phyloP scores from a whole-genome alignment of 2,113 vertebrate species.

The Grantiella picta region DNA sequence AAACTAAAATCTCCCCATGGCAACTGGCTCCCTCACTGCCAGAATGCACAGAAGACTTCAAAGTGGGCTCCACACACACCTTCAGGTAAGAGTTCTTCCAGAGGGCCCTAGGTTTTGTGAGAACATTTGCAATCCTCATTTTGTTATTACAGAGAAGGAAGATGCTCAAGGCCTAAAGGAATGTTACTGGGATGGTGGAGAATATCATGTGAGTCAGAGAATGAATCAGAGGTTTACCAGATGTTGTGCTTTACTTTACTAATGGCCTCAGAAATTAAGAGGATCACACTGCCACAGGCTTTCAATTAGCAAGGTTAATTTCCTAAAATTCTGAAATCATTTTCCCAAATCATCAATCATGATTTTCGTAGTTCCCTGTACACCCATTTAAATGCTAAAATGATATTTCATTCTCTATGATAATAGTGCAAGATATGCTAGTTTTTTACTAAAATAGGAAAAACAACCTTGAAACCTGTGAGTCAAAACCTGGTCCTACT shows the following conservation, averaged over 20 bases:
- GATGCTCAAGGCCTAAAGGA: not conserved
- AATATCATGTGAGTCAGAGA: not conserved
- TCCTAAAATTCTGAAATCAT: not conserved
- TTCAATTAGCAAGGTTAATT: not conserved
- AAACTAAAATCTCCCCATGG: not conserved
- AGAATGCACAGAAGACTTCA: not conserved
- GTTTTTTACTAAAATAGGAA: not conserved
- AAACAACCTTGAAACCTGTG: not conserved
- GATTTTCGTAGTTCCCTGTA: not conserved
- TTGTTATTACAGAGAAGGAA: not conserved
- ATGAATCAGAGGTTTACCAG: not conserved
- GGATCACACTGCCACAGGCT: not conserved
- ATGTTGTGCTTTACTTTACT: not conserved
- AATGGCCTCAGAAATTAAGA: not conserved
- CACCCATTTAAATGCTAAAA: not conserved
- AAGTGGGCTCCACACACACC: not conserved
- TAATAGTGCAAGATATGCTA: not conserved
- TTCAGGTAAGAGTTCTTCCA: not conserved
- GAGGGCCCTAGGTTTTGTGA: not conserved
- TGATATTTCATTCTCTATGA: not conserved
- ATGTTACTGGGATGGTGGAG: not conserved
- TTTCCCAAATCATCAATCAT: not conserved
- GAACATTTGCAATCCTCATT: not conserved
- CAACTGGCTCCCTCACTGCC: not conserved
- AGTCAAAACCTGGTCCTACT: not conserved